Base-by-base conservation (phyloP, 2,888 invertebrate species). In the Epinotia demarniana region DNA sequence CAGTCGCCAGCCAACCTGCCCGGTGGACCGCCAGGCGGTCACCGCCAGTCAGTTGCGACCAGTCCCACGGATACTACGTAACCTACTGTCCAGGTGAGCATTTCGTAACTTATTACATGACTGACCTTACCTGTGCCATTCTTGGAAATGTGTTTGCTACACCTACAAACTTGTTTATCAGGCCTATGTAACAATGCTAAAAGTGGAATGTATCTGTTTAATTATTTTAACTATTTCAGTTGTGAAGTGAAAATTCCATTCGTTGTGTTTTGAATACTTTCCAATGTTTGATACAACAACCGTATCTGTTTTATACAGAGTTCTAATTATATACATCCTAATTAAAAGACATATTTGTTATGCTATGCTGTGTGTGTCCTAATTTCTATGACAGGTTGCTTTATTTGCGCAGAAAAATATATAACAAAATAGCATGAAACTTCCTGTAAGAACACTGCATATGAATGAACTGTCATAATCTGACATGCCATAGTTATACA, bases 41-140 rank as follows among this genome's bases (percentile, higher is more conserved):
- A 98, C 98, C 55, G 96, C 97, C n/a, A 96, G 96, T 78, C 98
- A 98, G 90, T 94, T 99, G 49, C 95, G 98, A 88, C 97, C 98
- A 77, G 99, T 99, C 79, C 99, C 99, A 61, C 95, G 99, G 87
- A 99, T 99, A 88, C 95, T 99, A 81, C 96, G 98, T 85, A 99
- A 99, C 92, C 95, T 99, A 79, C 93, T 99, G 78, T 97, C 98
- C 84, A 96, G 97, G 97, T 96, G 90, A 83, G 72, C 79, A 82
- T 86, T 86, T 86, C 82, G 71, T 78, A 73, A 72, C 81, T 76
- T 77, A 77, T 77, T 74, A 77, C 58, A 68, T 78, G 78, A 78
- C 73, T 72, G 74, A 78, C 61, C 71, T 72, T 72, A 72, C 55
- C 55, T 18, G 43, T 66, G 55, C 71, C 61, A 55, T 72, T 72